Evolutionary conservation across 1,140 invertebrate species (phyloP).

Genomic region (Drosophila neocordata): DNA sequence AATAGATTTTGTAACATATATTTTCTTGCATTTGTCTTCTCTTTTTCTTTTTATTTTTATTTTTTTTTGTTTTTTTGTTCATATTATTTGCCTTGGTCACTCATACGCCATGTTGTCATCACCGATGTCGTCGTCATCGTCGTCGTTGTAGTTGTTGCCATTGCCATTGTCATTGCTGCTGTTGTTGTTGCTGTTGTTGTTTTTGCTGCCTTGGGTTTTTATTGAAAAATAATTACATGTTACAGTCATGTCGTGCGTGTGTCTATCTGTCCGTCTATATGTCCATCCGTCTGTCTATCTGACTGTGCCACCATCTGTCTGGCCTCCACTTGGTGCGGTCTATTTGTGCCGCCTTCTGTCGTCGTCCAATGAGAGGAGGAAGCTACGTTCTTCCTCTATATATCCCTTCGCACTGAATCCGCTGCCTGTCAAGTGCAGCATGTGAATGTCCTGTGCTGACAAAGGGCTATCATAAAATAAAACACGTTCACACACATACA

Average conservation of each 20-base stretch:
- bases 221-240: slow-evolving; percentile 82
- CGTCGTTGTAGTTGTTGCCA: slow-evolving; percentile 42
- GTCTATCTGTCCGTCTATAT: slow-evolving; percentile 30
- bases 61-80: slow-evolving; percentile 37
- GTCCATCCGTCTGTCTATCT: slow-evolving; percentile 22
- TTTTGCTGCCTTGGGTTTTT: slow-evolving; percentile 76
- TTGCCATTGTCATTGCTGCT: neutral
- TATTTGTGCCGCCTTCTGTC: slow-evolving; percentile 64
- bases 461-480: slow-evolving; percentile 79
- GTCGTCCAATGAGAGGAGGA: slow-evolving; percentile 26
- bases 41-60: too few species aligned
- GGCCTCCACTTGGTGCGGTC: slow-evolving; percentile 62
- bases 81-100: slow-evolving; percentile 56
- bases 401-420: slow-evolving; percentile 23
- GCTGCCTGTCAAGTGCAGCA: slow-evolving; percentile 66
- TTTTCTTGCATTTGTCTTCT: slow-evolving; percentile 19
- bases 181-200: slow-evolving; percentile 31
- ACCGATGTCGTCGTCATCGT: slow-evolving; percentile 39
- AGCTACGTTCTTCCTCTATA: neutral
- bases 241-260: slow-evolving; percentile 79
- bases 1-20: slow-evolving; percentile 17
- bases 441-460: slow-evolving; percentile 64
- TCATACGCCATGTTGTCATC: slow-evolving; percentile 74
- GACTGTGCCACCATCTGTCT: slow-evolving; percentile 29
- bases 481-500: slow-evolving; percentile 61